Percentiles rank a stretch among this genome's conserved stretches.
Conservation (phyloP, 2,888 invertebrate species). For the Eupithecia inturbata region DNA sequence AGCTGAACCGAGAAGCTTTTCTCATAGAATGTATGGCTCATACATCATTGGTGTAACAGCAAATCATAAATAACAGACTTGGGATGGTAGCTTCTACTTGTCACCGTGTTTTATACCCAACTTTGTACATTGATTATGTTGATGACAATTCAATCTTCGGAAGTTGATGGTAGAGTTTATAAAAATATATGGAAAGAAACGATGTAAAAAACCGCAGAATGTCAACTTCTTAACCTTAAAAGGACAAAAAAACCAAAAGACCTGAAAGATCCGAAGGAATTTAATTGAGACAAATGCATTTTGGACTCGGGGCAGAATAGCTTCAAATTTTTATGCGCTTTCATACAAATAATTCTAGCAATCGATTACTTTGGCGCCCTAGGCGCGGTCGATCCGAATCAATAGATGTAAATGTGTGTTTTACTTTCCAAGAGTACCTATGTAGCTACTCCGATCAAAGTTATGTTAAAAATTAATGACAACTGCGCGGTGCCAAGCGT, state of each 20-base stretch:
- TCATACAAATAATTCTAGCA: neutral
- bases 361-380: neutral
- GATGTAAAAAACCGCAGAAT: neutral
- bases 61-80: conserved; percentile 69
- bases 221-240: too few species aligned
- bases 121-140: neutral
- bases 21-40: conserved; percentile 52
- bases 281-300: neutral
- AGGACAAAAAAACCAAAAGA: too few species aligned
- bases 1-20: conserved; percentile 19
- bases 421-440: neutral
- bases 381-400: too few species aligned
- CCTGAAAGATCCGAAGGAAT: neutral
- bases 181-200: too few species aligned
- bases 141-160: neutral
- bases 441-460: neutral
- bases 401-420: neutral
- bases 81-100: conserved; percentile 58
- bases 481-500: conserved; percentile 45
- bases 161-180: neutral
- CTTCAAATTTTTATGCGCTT: neutral
- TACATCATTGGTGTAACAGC: conserved; percentile 71
- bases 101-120: conserved; percentile 28
- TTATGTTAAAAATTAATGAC: neutral
- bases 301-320: neutral